Base-by-base conservation (phyloP, 2,888 invertebrate species). In the Temnothorax rugatulus region DNA sequence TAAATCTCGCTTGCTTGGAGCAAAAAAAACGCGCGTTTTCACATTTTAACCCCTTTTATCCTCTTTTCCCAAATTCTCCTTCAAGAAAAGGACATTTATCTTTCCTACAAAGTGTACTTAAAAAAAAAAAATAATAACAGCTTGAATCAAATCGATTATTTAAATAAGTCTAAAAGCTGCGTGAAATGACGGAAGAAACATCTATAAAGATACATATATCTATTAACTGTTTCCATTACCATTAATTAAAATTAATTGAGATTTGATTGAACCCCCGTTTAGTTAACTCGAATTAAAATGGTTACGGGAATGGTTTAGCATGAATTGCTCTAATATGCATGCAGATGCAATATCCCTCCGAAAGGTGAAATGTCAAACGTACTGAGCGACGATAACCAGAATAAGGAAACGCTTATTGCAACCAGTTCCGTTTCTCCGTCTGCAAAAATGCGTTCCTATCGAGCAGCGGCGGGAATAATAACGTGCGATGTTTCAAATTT, bases 1-100 rank as follows among this genome's bases (percentile, higher is more conserved):
- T 44, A 85, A 59, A 34, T 63, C 63, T 73, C 64, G 54, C 77
- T 54, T 54, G 21, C 57, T 73, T 15, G 73, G 15, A 29, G 41
- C 50, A 4, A 64, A 15, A 34, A 25, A 29, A 64, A 47, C 4
- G 11, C 15, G 64, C 25, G 38, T 47, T 18, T 52, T 50, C 29
- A 57, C 5, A 47, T 0, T 50, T 50, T 50, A 18, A 7, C 18
- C 18, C 18, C 5, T 50, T 50, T 5, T 50, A 50, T 1, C 50
- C 50, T 54, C 66, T 61, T 59, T 5, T 4, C 50, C 7, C 50
- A 47, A 75, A 21, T 47, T 4, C 4, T 8, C 4, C 0, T 15
- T 21, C 0, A 25, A 44, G 4, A 34, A n/a, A n/a, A 13, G 15
- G 7, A 15, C n/a, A 15, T 44, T 29, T 47, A 18, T n/a, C 0